Percentiles rank a stretch among this genome's conserved stretches.
Conservation (phyloP, 2,113 vertebrate species). For the Ophthalmolycus amberensis region DNA sequence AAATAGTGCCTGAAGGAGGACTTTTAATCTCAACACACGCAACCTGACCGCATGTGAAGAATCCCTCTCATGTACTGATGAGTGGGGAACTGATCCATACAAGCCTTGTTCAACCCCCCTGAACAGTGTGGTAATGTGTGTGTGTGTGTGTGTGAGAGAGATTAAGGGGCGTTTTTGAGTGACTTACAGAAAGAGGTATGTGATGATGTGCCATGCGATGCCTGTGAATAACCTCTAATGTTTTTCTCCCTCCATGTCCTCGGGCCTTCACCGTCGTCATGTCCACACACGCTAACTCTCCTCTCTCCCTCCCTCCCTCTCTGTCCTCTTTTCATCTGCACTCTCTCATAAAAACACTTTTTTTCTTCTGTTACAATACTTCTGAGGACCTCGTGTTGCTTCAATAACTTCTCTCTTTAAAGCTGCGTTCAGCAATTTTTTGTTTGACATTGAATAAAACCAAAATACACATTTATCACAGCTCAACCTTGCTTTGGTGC, state of each 20-base stretch:
- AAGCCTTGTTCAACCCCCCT: constrained; percentile 49
- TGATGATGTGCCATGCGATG: constrained; percentile 77
- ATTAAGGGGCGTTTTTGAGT: constrained; percentile 65
- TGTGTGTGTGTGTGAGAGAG: constrained; percentile 51
- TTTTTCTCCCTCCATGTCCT: constrained; percentile 78
- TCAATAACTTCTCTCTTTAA: not conserved
- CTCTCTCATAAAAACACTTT: constrained; percentile 43
- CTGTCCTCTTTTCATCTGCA: constrained; percentile 50
- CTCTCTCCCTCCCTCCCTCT: constrained; percentile 12
- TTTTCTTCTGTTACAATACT: constrained; percentile 33
- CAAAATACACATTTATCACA: not conserved
- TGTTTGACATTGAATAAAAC: not conserved
- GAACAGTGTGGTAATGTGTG: constrained; percentile 31
- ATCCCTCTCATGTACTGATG: constrained; percentile 66
- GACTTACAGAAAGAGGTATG: constrained; percentile 76
- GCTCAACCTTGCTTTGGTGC: not conserved
- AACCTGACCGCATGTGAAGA: constrained; percentile 55
- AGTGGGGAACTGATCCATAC: constrained; percentile 59
- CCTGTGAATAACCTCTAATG: constrained; percentile 81
- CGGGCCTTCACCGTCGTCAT: constrained; percentile 70
- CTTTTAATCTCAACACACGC: constrained; percentile 44
- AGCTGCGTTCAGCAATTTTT: not conserved
- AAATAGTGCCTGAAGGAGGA: constrained; percentile 34
- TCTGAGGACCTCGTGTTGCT: constrained; percentile 5
- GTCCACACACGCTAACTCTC: constrained; percentile 71